Conservation (phyloP, 2,888 invertebrate genomes). For the Cheilosia urbana region DNA sequence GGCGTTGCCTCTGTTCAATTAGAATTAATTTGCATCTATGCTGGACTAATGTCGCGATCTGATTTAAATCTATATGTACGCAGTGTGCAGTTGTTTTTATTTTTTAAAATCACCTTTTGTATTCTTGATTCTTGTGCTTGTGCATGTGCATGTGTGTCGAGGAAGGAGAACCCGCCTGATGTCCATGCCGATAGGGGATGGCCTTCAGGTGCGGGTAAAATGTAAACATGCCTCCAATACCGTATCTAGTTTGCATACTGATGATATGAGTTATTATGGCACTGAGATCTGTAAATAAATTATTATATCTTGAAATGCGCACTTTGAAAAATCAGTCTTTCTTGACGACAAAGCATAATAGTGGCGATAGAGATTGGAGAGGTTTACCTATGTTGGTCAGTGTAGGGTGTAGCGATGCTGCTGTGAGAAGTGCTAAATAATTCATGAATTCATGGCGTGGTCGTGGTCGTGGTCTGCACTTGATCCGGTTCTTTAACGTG, state of each 20-base stretch:
- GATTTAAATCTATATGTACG: conserved; percentile 55
- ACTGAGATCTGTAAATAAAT: conserved; percentile 57
- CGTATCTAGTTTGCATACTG: conserved; percentile 43
- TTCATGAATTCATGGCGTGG: too few species aligned
- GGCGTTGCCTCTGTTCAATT: conserved; percentile 53
- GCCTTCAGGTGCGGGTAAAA: conserved; percentile 40
- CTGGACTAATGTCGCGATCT: conserved; percentile 61
- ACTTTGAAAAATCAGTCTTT: conserved; percentile 33
- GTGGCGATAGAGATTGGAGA: neutral
- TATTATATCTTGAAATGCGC: conserved; percentile 33
- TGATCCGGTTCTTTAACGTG: conserved; percentile 65
- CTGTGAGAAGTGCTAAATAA: conserved; percentile 15
- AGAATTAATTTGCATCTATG: conserved; percentile 66
- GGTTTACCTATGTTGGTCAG: conserved; percentile 3
- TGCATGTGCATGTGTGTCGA: conserved; percentile 26
- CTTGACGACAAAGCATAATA: neutral
- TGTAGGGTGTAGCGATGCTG: conserved; percentile 17
- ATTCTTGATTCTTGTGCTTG: conserved; percentile 4
- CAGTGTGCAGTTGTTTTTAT: conserved; percentile 26
- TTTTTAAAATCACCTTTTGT: neutral
- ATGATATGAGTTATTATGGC: conserved; percentile 70
- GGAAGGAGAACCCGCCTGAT: conserved; percentile 49
- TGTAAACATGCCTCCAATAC: conserved; percentile 30
- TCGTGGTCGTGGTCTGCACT: conserved; percentile 2
- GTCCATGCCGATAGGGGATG: conserved; percentile 2